Base-by-base conservation (phyloP, 37 sponge, comb jelly and placozoan genomes). In the Aphrocallistes beatrix region DNA sequence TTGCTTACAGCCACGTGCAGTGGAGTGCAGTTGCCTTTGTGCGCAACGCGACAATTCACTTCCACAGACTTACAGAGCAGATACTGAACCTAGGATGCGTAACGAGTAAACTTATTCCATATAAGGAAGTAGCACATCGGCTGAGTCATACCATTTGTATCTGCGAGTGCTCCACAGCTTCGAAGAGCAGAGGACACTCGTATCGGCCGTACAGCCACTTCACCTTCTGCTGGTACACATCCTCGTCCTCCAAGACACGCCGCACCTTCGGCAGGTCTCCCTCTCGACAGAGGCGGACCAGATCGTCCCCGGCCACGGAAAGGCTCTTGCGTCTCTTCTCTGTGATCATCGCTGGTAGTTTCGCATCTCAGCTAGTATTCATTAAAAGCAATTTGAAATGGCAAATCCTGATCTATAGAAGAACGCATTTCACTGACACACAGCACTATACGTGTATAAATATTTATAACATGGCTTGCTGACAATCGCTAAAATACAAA, bases 121-220 rank as follows among this genome's bases (percentile, higher is more conserved):
- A n/a, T n/a, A n/a, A 13, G 49, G 49, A 17, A 47, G 49, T 47
- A 21, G 13, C 13, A 13, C 17, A 47, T 47, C 17, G 17, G 13
- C 13, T 47, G 17, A 47, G 17, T 47, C 75, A 25, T 13, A 60
- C 75, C 32, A 60, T 13, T 3, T 25, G 34, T 19, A 30, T 60
- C 75, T 60, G 75, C n/a, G 75, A 60, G 75, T 60, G 75, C 3
- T 60, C 75, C 25, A 60, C 75, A 3, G 75, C 75, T 13, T 60
- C 75, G 21, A 25, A 60, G 6, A 60, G 25, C 32, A 60, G 75
- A 19, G 75, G 75, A 13, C 8, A 32, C n/a, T 60, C 34, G 34
- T 60, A 60, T 28, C n/a, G 10, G 6, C 75, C 75, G 34, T 25
- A 60, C 10, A 6, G 10, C 75, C 25, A 60, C 1, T 60, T 19